Evolutionary conservation across 2,888 invertebrate genomes (phyloP).

Genomic region (Apodemia duryi): DNA sequence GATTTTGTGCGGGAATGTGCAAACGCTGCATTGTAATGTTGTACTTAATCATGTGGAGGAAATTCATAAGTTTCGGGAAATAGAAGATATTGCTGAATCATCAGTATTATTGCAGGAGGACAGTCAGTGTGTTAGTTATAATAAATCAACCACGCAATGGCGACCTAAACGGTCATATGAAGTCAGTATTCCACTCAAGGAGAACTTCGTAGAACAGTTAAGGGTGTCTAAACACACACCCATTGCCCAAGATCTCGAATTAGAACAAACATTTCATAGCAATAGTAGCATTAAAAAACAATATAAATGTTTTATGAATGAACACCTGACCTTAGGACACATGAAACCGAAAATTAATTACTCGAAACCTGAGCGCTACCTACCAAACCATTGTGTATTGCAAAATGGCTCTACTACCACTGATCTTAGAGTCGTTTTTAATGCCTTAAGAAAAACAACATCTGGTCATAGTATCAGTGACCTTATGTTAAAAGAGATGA

Average conservation of each 20-base stretch:
- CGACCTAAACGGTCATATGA: not conserved
- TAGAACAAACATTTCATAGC: not conserved
- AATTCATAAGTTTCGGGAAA: constrained; percentile 14
- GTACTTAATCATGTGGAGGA: no score
- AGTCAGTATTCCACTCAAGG: not conserved
- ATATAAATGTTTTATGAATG: constrained; percentile 12
- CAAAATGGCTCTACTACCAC: constrained; percentile 17
- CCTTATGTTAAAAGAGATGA: constrained; percentile 29
- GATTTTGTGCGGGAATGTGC: constrained; percentile 3
- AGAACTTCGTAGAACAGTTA: not conserved
- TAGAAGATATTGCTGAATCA: constrained; percentile 19
- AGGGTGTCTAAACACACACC: not conserved
- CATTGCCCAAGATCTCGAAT: not conserved
- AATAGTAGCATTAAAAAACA: not conserved
- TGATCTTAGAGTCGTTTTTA: no score
- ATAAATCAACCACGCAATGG: not conserved
- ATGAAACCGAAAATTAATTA: constrained; percentile 16
- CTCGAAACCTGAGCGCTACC: not conserved
- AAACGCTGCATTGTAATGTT: constrained; percentile 10
- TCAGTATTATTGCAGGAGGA: constrained; percentile 22
- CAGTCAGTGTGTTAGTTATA: constrained; percentile 18
- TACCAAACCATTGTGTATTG: not conserved
- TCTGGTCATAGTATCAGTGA: constrained; percentile 31
- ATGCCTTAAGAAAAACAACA: no score
- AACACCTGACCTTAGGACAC: constrained; percentile 15